Evolutionary conservation across 2,113 vertebrate genomes (phyloP).

Genomic region (Otus sunia): DNA sequence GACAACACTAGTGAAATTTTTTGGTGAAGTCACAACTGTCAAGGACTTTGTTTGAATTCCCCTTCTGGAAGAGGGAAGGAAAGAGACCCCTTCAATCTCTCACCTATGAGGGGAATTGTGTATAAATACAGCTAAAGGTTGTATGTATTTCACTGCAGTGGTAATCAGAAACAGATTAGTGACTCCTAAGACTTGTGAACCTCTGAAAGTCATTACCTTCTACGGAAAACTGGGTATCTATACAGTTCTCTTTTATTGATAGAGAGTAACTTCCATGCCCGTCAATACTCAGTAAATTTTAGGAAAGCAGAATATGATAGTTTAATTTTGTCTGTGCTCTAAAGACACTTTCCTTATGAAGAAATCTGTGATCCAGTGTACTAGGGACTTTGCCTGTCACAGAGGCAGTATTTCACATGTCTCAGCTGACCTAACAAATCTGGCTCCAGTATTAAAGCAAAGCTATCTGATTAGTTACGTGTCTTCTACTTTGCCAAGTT

Average conservation of each 20-base stretch:
- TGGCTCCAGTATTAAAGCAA: not conserved
- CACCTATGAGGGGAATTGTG: not conserved
- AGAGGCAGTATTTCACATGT: not conserved
- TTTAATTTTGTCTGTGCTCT: not conserved
- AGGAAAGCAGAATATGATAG: not conserved
- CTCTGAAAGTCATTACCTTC: not conserved
- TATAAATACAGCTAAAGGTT: not conserved
- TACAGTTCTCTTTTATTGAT: not conserved
- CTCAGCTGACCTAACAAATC: not conserved
- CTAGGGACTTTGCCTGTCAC: not conserved
- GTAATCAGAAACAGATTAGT: not conserved
- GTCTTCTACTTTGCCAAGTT: not conserved
- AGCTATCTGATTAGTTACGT: not conserved
- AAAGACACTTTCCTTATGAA: not conserved
- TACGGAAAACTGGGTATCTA: fast-evolving
- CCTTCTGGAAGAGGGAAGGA: not conserved
- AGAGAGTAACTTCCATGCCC: not conserved
- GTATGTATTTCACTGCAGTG: not conserved
- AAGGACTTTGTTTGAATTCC: not conserved
- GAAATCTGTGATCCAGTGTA: not conserved
- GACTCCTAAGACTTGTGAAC: not conserved
- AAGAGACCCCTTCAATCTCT: not conserved
- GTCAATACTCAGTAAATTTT: not conserved
- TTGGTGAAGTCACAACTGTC: not conserved
- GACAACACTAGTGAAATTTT: not conserved